phyloP scores from a whole-genome alignment of 2,797 vertebrate genomes.

The Anas bernieri region DNA sequence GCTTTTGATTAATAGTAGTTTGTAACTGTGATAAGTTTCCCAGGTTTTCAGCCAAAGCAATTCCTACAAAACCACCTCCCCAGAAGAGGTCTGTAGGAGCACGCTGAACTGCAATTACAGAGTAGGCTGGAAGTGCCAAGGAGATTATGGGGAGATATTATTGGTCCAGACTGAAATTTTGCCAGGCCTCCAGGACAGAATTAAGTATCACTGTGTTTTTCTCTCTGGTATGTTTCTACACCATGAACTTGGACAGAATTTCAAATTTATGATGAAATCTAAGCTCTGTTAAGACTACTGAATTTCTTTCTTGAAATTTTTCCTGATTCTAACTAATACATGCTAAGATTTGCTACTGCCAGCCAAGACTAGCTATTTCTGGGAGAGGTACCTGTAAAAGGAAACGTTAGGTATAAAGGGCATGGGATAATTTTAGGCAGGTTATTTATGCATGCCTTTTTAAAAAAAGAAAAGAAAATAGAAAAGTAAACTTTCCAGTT shows the following conservation, averaged over 20 bases:
- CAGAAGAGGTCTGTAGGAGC: conserved; percentile 18
- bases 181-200: conserved; percentile 47
- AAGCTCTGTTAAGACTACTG: conserved; percentile 37
- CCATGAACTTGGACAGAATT: conserved; percentile 36
- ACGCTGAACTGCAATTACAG: neutral
- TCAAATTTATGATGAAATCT: conserved; percentile 43
- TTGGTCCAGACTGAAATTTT: conserved; percentile 49
- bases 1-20: neutral
- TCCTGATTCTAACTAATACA: neutral
- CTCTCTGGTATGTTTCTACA: conserved; percentile 26
- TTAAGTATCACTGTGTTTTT: conserved; percentile 18
- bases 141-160: conserved; percentile 52
- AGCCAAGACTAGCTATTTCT: conserved; percentile 9
- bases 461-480: neutral
- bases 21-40: conserved; percentile 32
- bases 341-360: neutral
- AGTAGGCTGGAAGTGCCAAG: neutral
- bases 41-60: conserved; percentile 34
- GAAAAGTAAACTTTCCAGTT: conserved; percentile 3
- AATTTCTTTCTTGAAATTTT: conserved; percentile 25
- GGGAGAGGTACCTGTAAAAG: conserved; percentile 22
- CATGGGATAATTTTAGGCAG: neutral
- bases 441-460: neutral
- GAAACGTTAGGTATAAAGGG: neutral
- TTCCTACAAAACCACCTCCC: conserved; percentile 7